These are phyloP conservation scores for Lateolabrax maculatus DNA, from an alignment of 2,797 vertebrate species.

Conservation along the genomic window DNA sequence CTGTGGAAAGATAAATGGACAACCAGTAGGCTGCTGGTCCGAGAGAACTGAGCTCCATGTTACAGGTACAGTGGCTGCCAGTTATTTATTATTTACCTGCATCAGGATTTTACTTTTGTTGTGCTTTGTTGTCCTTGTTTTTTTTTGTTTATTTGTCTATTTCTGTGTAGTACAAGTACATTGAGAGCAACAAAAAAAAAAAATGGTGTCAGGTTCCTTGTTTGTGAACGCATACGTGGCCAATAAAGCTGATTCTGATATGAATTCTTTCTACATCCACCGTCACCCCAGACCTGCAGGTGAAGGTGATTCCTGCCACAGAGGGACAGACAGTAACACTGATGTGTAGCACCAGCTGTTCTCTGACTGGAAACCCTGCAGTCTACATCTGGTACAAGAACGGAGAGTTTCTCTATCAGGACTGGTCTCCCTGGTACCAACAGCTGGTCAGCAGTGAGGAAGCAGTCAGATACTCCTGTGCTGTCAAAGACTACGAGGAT, in stretches of 20 bases:
- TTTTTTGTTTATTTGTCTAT: too few relatives aligned
- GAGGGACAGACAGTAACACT: slow-evolving; percentile 19
- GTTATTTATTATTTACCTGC: background rate
- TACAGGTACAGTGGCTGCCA: slow-evolving; percentile 10
- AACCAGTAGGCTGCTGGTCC: fast-evolving
- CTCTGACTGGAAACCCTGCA: slow-evolving; percentile 23
- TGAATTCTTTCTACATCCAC: too few relatives aligned
- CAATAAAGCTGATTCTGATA: too few relatives aligned
- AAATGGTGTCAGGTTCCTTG: too few relatives aligned
- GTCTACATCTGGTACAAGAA: slow-evolving; percentile 43
- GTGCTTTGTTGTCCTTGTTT: too few relatives aligned
- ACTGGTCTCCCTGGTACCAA: slow-evolving; percentile 1
- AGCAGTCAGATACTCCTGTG: slow-evolving; percentile 23
- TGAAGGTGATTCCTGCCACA: background rate
- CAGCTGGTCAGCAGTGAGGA: slow-evolving; percentile 8
- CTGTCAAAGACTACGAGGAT: background rate
- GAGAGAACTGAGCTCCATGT: slow-evolving; percentile 7
- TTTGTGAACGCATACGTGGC: too few relatives aligned
- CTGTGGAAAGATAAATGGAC: slow-evolving; percentile 3
- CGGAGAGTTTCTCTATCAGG: background rate
- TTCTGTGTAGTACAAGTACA: too few relatives aligned
- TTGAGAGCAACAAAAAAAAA: too few relatives aligned
- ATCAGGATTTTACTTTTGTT: too few relatives aligned
- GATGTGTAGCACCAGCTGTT: slow-evolving; percentile 32
- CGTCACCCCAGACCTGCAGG: slow-evolving; percentile 42